Percentiles rank a stretch among this genome's conserved stretches.
Evolutionary conservation across 2,888 invertebrate genomes (phyloP).

Genomic region (Euplagia quadripunctaria): DNA sequence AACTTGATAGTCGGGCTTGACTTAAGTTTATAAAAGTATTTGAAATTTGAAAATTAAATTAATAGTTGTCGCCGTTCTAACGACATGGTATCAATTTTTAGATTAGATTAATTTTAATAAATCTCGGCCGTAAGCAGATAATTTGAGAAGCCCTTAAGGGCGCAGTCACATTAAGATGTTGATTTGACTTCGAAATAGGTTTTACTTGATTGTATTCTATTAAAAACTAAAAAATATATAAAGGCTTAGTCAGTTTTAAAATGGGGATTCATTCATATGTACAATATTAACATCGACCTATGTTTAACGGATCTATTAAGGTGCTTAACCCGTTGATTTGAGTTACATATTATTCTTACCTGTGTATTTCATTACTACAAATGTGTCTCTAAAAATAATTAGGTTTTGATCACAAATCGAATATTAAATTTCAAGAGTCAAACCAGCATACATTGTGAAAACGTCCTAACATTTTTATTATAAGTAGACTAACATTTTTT

Average conservation of each 20-base stretch:
- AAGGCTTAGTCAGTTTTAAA: no score
- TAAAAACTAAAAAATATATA: no score
- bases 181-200: neutral
- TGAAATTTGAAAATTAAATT: neutral
- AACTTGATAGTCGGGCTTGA: neutral
- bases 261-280: no score
- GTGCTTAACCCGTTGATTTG: no score
- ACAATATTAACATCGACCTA: no score
- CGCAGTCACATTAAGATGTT: neutral
- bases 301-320: no score
- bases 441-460: neutral
- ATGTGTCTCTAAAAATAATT: no score
- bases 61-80: neutral
- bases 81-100: neutral
- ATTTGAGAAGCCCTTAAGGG: neutral
- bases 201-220: neutral
- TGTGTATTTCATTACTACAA: no score
- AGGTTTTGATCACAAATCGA: no score
- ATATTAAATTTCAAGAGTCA: neutral
- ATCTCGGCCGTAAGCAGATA: neutral
- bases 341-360: no score
- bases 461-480: neutral
- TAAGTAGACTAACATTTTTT: neutral
- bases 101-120: neutral
- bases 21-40: neutral